These are phyloP conservation scores for Tenualosa ilisha DNA, from an alignment of 2,797 vertebrate species.

Conservation along the genomic window DNA sequence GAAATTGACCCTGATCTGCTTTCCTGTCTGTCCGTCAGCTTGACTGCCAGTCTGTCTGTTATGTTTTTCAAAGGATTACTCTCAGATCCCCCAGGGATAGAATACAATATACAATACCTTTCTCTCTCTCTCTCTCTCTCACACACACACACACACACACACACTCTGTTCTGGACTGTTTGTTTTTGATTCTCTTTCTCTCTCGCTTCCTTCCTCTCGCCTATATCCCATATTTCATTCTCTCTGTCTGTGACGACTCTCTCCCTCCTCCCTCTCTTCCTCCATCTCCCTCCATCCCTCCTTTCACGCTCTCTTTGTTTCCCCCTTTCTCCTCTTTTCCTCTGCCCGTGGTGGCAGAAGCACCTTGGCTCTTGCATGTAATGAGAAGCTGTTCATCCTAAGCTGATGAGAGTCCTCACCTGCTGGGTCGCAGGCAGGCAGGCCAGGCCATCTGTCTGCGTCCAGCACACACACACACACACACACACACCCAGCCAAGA, in stretches of 20 bases:
- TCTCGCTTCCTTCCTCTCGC: neutral
- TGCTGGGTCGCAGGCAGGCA: neutral
- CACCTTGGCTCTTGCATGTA: constrained; percentile 16
- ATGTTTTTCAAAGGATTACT: neutral
- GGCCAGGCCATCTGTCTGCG: constrained; percentile 20
- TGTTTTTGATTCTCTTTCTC: neutral
- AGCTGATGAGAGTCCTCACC: constrained; percentile 8
- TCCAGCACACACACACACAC: neutral
- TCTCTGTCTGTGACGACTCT: neutral
- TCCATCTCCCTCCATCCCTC: neutral
- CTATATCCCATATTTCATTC: neutral
- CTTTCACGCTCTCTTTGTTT: too few relatives aligned
- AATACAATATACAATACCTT: neutral
- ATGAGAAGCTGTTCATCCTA: constrained; percentile 23
- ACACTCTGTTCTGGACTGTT: neutral
- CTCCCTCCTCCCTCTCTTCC: neutral
- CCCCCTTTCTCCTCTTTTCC: neutral
- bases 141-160: too few relatives aligned
- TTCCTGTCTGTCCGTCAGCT: too few relatives aligned
- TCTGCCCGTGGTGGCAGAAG: neutral
- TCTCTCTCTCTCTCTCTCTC: neutral
- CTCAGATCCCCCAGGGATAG: neutral
- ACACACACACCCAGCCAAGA: constrained; percentile 17
- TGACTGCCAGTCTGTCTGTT: neutral
- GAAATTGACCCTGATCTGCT: neutral